Base-by-base conservation (phyloP, 2,888 invertebrate species). In the Mechanitis mazaeus region DNA sequence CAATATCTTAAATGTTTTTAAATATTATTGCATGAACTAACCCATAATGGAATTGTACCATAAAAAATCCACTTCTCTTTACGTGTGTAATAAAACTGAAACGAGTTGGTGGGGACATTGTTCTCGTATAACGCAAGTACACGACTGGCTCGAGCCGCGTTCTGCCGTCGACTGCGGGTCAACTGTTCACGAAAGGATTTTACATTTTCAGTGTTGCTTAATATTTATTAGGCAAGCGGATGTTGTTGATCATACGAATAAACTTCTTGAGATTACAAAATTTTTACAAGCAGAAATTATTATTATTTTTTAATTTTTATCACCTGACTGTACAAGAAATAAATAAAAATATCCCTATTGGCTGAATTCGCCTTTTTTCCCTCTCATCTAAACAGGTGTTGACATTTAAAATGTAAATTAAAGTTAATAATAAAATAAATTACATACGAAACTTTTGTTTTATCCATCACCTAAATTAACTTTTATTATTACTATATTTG, bases 81-180 rank as follows among this genome's bases (percentile, higher is more conserved):
- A 71, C 68, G 70, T 64, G 56, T 58, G 50, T 50, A 56, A 63
- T 70, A 70, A 74, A 71, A 62, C 20, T 68, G 70, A 69, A 71
- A 61, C 72, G 66, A 72, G 69, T 71, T 69, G 66, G 68, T 68
- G 71, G 69, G 66, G 71, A 70, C 72, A 74, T 76, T 63, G 58
- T 64, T 58, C 61, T 63, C 65, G 61, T 61, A 70, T 65, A 68
- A 58, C 54, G 58, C 65, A 56, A 53, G 61, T 61, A 71, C 77
- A 72, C 87, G 78, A 64, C 83, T 81, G 78, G 69, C 76, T 71
- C 70, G 76, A 72, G 63, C 73, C 79, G 85, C 83, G 85, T 68
- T 78, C 79, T 72, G 77, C 84, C 84, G 80, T 80, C 77, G 71
- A 89, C 88, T 89, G 85, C 81, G 80, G 71, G 64, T 65, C 55